Percentiles rank a stretch among this genome's conserved stretches.
These are phyloP conservation scores for Dreissena rostriformis DNA, from an alignment of 1,140 invertebrate genomes.

Conservation along the genomic window DNA sequence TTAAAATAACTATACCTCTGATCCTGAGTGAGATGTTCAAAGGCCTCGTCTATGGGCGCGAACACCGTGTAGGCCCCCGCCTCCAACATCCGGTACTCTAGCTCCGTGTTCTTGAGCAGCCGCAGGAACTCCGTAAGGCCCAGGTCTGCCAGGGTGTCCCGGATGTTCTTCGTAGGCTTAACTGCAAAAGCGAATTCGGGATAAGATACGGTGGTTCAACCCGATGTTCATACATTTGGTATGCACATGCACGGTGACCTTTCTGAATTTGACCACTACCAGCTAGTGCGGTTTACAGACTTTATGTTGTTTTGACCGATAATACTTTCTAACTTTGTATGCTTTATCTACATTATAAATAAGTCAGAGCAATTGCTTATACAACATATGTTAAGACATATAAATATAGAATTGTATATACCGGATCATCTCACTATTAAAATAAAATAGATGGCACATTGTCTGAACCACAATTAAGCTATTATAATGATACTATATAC, in stretches of 20 bases:
- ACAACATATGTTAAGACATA: no score
- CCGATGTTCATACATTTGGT: neutral
- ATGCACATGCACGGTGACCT: neutral
- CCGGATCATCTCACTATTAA: no score
- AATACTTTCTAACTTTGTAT: no score
- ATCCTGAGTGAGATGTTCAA: conserved; percentile 41
- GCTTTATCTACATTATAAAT: no score
- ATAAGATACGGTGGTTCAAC: neutral
- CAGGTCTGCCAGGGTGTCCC: conserved; percentile 41
- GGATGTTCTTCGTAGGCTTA: conserved; percentile 41
- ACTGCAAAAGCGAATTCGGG: conserved; percentile 25
- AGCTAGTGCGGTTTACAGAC: no score
- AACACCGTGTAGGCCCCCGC: conserved; percentile 51
- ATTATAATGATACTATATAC: no score
- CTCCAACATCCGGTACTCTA: conserved; percentile 48
- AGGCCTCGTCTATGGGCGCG: conserved; percentile 46
- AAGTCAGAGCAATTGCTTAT: no score
- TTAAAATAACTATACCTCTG: conserved; percentile 33
- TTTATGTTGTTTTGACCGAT: no score
- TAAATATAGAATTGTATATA: no score
- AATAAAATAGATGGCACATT: no score
- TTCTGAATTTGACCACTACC: no score
- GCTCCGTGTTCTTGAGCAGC: conserved; percentile 48
- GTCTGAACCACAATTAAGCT: no score
- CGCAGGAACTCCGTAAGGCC: conserved; percentile 35